Evolutionary conservation across 2,888 invertebrate genomes (phyloP), one percentile per base, ranked within the genome.

Genomic region (Ganaspis brasiliensis): DNA sequence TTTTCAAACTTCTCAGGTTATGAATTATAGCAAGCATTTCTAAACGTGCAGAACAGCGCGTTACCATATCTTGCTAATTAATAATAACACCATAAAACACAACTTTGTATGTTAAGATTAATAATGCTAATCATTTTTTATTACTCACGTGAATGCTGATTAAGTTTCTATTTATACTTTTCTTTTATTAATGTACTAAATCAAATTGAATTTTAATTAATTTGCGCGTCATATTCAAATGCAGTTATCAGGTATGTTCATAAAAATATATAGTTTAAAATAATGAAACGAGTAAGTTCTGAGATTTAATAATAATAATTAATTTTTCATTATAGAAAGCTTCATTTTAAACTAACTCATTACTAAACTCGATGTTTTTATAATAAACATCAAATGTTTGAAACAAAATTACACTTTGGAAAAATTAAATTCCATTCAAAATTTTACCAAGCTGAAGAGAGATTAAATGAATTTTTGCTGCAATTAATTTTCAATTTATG

Each of bases 21-120:
- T 52, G 52, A 52, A 52, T 52, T 52, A 52, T 52, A n/a, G 16
- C 52, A n/a, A 8, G 16, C 52, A 52, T 52, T 52, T 52, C 52
- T 52, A 52, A 52, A 52, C 52, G 52, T 6, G 19, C 19, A 19
- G 52, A 52, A 52, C 52, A 52, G 52, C 52, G 19, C 16, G 52
- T 19, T 49, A 52, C 52, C 52, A 52, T 52, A 52, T 52, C 52
- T 16, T 52, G 19, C 52, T 52, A 52, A 52, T 52, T 52, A 52
- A 52, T 52, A 52, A 52, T 52, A 52, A 52, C 52, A 52, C 52
- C 19, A 52, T 52, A 52, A 52, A 52, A 52, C 52, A 52, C 52
- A 52, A 52, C 52, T 52, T 52, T 52, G 52, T 52, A 52, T 52
- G 52, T 52, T 52, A 19, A 3, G 52, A 52, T 52, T 52, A 52